Conservation (phyloP, 2,888 invertebrate genomes). For the Adineta ricciae region DNA sequence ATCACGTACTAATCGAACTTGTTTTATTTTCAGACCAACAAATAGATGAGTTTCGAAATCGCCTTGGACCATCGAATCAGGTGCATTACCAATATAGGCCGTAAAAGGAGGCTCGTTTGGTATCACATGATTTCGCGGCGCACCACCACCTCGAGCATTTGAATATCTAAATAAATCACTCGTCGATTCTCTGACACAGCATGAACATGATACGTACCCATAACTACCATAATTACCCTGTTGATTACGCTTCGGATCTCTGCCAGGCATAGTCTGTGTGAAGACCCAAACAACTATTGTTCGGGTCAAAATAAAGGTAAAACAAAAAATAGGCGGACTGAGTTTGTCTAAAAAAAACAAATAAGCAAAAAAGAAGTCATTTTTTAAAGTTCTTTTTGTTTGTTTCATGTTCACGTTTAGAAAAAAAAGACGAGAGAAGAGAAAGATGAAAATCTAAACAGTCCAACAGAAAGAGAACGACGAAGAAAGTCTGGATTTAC, state of each 20-base stretch:
- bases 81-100: slow-evolving; percentile 85
- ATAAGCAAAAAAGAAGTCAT: not conserved
- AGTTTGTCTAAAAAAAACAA: not conserved
- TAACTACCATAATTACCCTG: not conserved
- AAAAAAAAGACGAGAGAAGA: not conserved
- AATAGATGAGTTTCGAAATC: slow-evolving; percentile 62
- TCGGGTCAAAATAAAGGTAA: not conserved
- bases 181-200: too few relatives aligned
- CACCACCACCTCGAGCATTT: not conserved
- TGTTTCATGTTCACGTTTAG: slow-evolving; percentile 5
- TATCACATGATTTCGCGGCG: slow-evolving; percentile 57
- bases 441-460: not conserved
- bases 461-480: slow-evolving; percentile 1
- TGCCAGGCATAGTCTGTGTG: not conserved
- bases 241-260: not conserved
- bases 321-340: not conserved
- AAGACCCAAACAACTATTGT: not conserved
- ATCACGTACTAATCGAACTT: slow-evolving; percentile 81
- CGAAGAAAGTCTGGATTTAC: not conserved
- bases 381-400: not conserved
- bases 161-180: not conserved
- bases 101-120: slow-evolving; percentile 82
- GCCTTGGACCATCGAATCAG: slow-evolving; percentile 76
- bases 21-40: slow-evolving; percentile 57
- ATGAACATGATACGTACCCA: not conserved